Percentiles rank a stretch among this genome's conserved stretches.
These are phyloP conservation scores for Eupithecia tripunctaria DNA, from an alignment of 2,888 invertebrate genomes.

Conservation along the genomic window DNA sequence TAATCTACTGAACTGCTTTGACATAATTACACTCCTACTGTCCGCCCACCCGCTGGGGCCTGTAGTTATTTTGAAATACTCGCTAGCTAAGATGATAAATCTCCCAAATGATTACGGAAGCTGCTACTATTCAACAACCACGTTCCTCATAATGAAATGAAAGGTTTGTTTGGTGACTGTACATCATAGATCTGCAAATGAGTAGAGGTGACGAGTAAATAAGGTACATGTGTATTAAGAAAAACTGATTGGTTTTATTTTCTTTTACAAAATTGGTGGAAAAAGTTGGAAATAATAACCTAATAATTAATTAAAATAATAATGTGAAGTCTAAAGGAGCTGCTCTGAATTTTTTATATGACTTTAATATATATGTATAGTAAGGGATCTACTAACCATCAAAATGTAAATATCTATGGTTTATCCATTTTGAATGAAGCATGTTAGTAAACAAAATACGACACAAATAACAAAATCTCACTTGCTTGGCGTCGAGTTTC, in stretches of 20 bases:
- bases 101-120: slow-evolving; percentile 1
- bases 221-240: no score
- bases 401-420: no score
- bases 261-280: neutral
- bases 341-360: no score
- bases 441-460: no score
- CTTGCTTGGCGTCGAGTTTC: no score
- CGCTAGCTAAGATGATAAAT: neutral
- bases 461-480: no score
- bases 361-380: no score
- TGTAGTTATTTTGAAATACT: neutral
- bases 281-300: no score
- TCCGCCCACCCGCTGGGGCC: neutral
- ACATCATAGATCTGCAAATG: neutral
- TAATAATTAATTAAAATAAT: no score
- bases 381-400: no score
- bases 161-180: neutral
- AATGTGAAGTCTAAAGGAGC: no score
- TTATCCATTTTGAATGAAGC: no score
- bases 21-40: neutral
- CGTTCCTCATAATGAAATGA: neutral
- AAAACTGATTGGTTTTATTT: neutral
- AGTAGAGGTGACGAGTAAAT: neutral
- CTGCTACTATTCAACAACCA: neutral
- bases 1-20: neutral